Evolutionary conservation across 2,888 invertebrate genomes (phyloP), one percentile per base, ranked within the genome.

Genomic region (Seira ritae): DNA sequence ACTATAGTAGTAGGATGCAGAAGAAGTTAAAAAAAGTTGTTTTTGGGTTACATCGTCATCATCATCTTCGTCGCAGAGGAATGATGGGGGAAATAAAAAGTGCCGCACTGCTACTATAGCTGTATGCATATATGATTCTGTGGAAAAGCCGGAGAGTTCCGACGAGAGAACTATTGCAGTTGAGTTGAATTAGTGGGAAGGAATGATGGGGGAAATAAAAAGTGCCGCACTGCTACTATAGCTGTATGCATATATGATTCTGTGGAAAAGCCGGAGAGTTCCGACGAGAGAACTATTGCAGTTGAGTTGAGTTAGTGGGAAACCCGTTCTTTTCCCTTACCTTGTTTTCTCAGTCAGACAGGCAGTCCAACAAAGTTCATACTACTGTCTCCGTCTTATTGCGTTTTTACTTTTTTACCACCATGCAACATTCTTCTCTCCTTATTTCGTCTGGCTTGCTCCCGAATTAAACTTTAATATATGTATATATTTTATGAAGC

Each of bases 171-270:
- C 31, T 31, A 31, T 31, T 31, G 31, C 31, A 31, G 31, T n/a
- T n/a, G n/a, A n/a, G n/a, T n/a, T n/a, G n/a, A n/a, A n/a, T n/a
- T n/a, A n/a, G n/a, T n/a, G n/a, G n/a, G n/a, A n/a, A 46, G 24
- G n/a, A 50, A 68, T 55, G 24, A 10, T 46, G 37, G 37, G 23
- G 50, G 50, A 50, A 50, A 50, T 68, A 62, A 65, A 77, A 77
- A 77, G 77, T 77, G 65, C 77, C 77, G 77, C 77, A 77, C 77
- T 76, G 55, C 75, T 46, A 67, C 50, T 19, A 68, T 67, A 76
- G 68, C 24, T 3, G 66, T 66, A 31, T 31, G 31, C 31, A 31
- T 31, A 31, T 31, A 31, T 31, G 31, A 31, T 31, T 4, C 31
- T 31, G 31, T 31, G 74, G 46, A 67, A 67, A 66, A 76, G 68